Base-by-base conservation (phyloP, 2,888 invertebrate genomes). In the Notodonta ziczac region DNA sequence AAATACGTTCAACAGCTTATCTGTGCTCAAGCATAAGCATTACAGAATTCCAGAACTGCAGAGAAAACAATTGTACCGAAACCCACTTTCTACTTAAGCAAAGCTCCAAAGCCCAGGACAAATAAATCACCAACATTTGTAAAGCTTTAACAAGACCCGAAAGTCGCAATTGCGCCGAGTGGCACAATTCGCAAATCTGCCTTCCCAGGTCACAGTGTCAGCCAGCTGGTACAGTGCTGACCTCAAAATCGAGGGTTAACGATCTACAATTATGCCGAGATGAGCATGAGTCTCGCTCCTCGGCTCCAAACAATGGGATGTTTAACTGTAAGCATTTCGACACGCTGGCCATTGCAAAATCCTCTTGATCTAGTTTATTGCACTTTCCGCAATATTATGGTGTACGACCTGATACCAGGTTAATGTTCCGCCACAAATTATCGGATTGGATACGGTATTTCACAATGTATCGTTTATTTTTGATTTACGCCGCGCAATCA, bases 271-370 rank as follows among this genome's bases (percentile, higher is more conserved):
- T 81, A 84, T 81, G 83, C 62, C 35, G 61, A 65, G 68, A 67
- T 70, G 77, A 79, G 81, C 48, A 76, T 76, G 73, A 73, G 82
- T 80, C 79, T 81, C 80, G 76, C 66, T 72, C 65, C 68, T 70
- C 69, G 81, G 72, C 58, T 73, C 67, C 67, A 75, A 85, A 89
- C 87, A 88, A 89, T 87, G 76, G 79, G 46, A 65, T 67, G 67
- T 64, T 72, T 82, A 85, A 85, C 86, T 77, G 86, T 85, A 74
- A 57, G 57, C 57, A 76, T 84, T 83, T 84, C 84, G 81, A 82
- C 81, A 82, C 79, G 78, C 70, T 68, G 64, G 58, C 65, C 66
- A 67, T 77, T 81, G 74, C 78, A 73, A 72, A 80, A 75, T 69
- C 74, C 73, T 74, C 77, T 73, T 73, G 80, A 72, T 78, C 77